Base-by-base conservation (phyloP, 2,797 vertebrate genomes). In the Parambassis ranga region DNA sequence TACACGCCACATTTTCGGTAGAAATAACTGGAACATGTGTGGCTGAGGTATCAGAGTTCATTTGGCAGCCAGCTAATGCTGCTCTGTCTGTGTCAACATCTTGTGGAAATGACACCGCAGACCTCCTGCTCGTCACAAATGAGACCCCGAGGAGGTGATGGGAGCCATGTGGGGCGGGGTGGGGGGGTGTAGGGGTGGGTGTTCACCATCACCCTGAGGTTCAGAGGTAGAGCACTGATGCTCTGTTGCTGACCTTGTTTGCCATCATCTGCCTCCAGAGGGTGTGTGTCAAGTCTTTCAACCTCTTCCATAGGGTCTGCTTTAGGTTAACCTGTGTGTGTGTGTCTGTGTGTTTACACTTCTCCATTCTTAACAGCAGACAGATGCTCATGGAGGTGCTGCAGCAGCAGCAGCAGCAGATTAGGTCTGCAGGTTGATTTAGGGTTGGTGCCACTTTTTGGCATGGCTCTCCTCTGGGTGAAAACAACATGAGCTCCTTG, bases 81-180 rank as follows among this genome's bases (percentile, higher is more conserved):
- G 42, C 52, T 49, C 47, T 9, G 43, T 69, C 51, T 55, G 35
- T 64, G 65, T 75, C 62, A 67, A 70, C 49, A 51, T 71, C 70
- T 52, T 49, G 49, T 50, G 67, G 68, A 72, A 71, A 62, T 68
- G 53, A 79, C 65, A 66, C 58, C 10, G 13, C 44, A 24, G 73
- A 77, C 68, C 68, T 67, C 60, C 58, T n/a, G 59, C 20, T 78
- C 50, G 5, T 71, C 74, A 55, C 81, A 89, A 91, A 89, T 87
- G 78, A 87, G 87, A 35, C 74, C 81, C 67, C 27, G 42, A 67
- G 78, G 73, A 75, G 43, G 37, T 13, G 22, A 51, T 22, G 15
- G 63, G 43, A 74, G 47, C 49, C 1, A 18, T 49, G 36, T 15
- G 26, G 31, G 32, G n/a, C n/a, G n/a, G n/a, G n/a, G n/a, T n/a